Evolutionary conservation across 2,797 vertebrate species (phyloP).

Genomic region (Sparidentex hasta): DNA sequence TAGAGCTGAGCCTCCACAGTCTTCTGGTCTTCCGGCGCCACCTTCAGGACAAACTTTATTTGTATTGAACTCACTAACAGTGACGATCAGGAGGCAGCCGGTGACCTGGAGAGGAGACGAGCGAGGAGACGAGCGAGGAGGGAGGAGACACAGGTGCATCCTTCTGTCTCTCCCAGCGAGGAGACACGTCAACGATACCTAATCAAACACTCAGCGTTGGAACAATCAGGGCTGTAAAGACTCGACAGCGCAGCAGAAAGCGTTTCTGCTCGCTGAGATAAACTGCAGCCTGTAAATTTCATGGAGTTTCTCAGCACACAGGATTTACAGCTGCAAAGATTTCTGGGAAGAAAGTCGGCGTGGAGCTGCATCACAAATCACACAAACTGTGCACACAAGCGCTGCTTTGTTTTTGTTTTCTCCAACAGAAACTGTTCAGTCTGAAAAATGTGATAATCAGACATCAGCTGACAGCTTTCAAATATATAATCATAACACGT

Average conservation of each 20-base stretch:
- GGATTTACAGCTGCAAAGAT: conserved; percentile 26
- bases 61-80: background rate
- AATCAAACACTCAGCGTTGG: too few relatives aligned
- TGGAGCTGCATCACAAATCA: conserved; percentile 6
- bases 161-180: too few relatives aligned
- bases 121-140: too few relatives aligned
- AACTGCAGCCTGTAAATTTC: background rate
- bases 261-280: conserved; percentile 8
- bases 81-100: background rate
- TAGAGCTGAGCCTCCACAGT: background rate
- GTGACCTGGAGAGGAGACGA: too few relatives aligned
- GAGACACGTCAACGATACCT: too few relatives aligned
- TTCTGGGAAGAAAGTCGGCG: conserved; percentile 9
- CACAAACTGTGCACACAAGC: background rate
- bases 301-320: conserved; percentile 5
- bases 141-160: too few relatives aligned
- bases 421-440: too few relatives aligned
- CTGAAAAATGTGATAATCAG: too few relatives aligned
- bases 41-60: background rate
- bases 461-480: too few relatives aligned
- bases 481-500: too few relatives aligned
- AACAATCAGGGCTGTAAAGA: background rate
- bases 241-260: background rate
- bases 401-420: too few relatives aligned
- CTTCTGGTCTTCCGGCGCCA: background rate